phyloP scores from a whole-genome alignment of 2,113 vertebrate genomes.

The Megaptera novaeangliae region DNA sequence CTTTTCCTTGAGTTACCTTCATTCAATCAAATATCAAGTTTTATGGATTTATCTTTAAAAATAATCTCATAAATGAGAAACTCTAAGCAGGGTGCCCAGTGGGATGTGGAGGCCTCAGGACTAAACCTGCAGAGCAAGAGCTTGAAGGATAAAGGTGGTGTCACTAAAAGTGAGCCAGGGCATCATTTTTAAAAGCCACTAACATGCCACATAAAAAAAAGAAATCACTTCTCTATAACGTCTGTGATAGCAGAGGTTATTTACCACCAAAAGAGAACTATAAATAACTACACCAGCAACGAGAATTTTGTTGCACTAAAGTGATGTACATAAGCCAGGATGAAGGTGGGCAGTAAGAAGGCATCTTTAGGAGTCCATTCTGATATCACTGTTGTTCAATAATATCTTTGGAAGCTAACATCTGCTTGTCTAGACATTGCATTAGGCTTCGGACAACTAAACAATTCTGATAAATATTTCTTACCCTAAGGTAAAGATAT shows the following conservation, averaged over 20 bases:
- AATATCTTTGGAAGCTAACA: neutral
- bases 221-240: neutral
- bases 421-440: neutral
- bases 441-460: neutral
- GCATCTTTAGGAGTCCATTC: neutral
- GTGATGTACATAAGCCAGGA: neutral
- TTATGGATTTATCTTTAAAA: neutral
- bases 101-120: neutral
- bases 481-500: neutral
- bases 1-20: neutral
- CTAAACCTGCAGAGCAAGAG: neutral
- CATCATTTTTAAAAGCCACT: neutral
- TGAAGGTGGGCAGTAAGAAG: neutral
- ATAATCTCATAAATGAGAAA: neutral
- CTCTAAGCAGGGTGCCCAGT: neutral
- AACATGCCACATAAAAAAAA: neutral
- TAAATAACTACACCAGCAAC: neutral
- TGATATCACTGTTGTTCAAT: neutral
- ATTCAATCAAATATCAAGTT: neutral
- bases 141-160: neutral
- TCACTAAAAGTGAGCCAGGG: neutral
- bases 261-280: neutral
- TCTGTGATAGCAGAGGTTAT: neutral
- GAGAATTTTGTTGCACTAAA: neutral
- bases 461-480: neutral